phyloP scores from a whole-genome alignment of 2,888 invertebrate species.

The Ganaspis brasiliensis region DNA sequence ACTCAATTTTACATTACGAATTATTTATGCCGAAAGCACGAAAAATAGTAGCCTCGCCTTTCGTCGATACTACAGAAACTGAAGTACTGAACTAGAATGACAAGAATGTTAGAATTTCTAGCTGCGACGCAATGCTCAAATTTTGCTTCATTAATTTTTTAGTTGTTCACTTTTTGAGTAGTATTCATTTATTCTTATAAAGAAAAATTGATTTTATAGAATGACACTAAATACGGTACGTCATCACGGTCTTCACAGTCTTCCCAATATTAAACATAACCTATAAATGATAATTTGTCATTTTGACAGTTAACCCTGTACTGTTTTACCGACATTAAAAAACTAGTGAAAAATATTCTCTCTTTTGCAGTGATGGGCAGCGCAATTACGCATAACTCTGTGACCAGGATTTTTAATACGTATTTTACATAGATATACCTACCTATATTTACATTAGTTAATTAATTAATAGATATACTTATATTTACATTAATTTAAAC shows the following conservation, averaged over 20 bases:
- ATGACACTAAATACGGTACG: background rate
- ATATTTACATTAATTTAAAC: no score
- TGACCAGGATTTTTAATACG: no score
- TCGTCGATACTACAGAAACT: background rate
- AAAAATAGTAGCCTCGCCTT: slow-evolving; percentile 9
- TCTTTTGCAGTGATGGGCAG: no score
- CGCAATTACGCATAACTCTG: no score
- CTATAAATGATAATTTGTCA: slow-evolving; percentile 9
- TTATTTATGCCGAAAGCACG: slow-evolving; percentile 8
- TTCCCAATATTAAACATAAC: background rate
- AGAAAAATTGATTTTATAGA: background rate
- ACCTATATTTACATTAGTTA: no score
- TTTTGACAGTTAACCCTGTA: slow-evolving; percentile 6
- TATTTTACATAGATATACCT: no score
- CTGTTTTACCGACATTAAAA: no score
- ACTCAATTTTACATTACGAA: slow-evolving; percentile 6
- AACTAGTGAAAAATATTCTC: no score
- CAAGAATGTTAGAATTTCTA: no score
- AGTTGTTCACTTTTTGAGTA: background rate
- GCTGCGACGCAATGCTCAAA: background rate
- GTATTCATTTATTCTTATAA: background rate
- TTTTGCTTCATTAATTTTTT: background rate
- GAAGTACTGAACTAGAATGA: background rate
- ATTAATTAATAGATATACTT: no score
- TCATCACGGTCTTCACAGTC: background rate